Base-by-base conservation (phyloP, 2,888 invertebrate species). In the Caenorhabditis afra region DNA sequence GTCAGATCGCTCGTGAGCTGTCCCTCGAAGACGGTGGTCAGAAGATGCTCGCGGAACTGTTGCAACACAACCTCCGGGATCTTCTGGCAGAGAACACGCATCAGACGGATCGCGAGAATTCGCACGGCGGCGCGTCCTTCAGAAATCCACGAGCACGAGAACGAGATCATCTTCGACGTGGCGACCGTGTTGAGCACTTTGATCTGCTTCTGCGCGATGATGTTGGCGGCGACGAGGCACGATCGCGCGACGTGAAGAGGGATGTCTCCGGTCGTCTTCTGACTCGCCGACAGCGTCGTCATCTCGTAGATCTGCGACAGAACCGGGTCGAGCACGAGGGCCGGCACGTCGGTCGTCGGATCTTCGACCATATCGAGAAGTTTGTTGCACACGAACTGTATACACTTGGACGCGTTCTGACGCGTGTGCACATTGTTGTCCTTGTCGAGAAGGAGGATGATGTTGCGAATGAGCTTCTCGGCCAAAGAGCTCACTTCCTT, bases 151-250 rank as follows among this genome's bases (percentile, higher is more conserved):
- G 79, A 70, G 55, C 85, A 84, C 0, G 81, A 81, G 55, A 87
- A 85, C 10, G 84, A 81, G 22, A 88, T 79, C 37, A 88, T 78
- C 22, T 80, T 81, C 1, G 85, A 81, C 8, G 78, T 81, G 41
- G 80, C 81, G 12, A 83, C 64, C 14, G 83, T 81, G 58, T 85
- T 84, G 41, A 86, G 79, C 10, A 83, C 77, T 49, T 81, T 84
- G 37, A 88, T 70, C 49, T 86, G 85, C 64, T 88, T 88, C 75
- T 87, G 86, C 29, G 85, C 84, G n/a, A 89, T 79, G 45, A 89
- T 86, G 73, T 88, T 89, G 22, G 87, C 67, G 14, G 89, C 87
- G 22, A 87, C 87, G 39, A 89, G 70, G 23, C 83, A 65, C 1
- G 86, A 81, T 12, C 87, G 74, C 14, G 86, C 81, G 16, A 73